Base-by-base conservation (phyloP, 2,113 vertebrate species). In the Pachycephala philippinensis region DNA sequence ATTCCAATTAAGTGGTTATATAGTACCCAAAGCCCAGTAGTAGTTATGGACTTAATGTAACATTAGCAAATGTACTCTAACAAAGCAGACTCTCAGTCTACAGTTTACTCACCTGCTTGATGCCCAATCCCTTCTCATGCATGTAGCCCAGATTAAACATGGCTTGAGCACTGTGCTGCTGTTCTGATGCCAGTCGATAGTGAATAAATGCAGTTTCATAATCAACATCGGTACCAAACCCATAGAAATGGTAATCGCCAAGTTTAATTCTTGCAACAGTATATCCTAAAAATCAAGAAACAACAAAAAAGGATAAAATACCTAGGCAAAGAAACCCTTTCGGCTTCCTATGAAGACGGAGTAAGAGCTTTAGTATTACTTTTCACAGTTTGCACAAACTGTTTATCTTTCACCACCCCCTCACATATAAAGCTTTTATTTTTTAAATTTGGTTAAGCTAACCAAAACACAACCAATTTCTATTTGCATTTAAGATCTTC, bases 91-190 rank as follows among this genome's bases (percentile, higher is more conserved):
- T 52, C 37, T 39, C 12, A 49, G 35, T 14, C 23, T 18, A 31
- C 42, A 75, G 7, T 1, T 82, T 44, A 24, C 98, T 92, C 81
- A 99, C 99, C 99, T 99, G 99, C 90, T 99, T 99, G 93, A 99
- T 99, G 59, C 99, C 99, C 64, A 99, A 97, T 13, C 99, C 99
- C 84, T 99, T 99, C 97, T 99, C 99, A 27, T 99, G 99, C 99
- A 99, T 99, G 91, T 99, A 99, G 1, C 99, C 99, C 96, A 99
- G 93, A 95, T 99, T 99, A 84, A 99, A 99, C 99, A 99, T 99
- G 70, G 99, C 99, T 95, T 99, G 99, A 5, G 99, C 99, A 2
- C 99, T 99, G 97, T 99, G 99, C 65, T 99, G 99, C 74, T 99
- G 99, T 96, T 99, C 99, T 8, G 99, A 99, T 2, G 99, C 99